Base-by-base conservation (phyloP, 2,888 invertebrate species). In the Neoitamus cyanurus region DNA sequence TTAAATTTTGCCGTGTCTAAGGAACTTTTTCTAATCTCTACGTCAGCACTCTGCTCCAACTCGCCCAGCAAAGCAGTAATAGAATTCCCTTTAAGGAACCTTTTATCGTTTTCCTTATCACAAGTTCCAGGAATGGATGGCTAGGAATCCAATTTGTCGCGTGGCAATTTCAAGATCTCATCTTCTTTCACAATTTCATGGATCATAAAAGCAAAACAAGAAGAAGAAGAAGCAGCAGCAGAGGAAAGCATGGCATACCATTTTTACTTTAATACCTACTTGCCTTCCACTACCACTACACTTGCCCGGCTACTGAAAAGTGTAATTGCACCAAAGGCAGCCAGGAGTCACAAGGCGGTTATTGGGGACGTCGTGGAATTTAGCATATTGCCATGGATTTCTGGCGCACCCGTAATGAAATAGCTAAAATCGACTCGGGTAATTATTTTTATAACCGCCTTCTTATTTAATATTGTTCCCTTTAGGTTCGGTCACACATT, bases 161-260 rank as follows among this genome's bases (percentile, higher is more conserved):
- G 82, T 82, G 82, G 82, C 82, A 82, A 82, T 82, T 82, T 82
- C 82, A 68, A 82, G 69, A 82, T 82, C 82, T 69, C 82, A 82
- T 82, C 82, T 82, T 82, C 82, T 82, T 46, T 69, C 82, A 82
- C 82, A 82, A 82, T 82, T 82, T 82, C 82, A 82, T 82, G 82
- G 82, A 82, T 82, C 82, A 82, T 82, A 82, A 82, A 82, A 69
- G 69, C 82, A 82, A 82, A 82, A 82, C 69, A 82, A 82, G 82
- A 69, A 68, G 82, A 82, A 58, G 58, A 58, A 58, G 58, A 58
- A 58, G 37, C 2, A 37, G 34, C 34, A 5, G 37, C 25, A 58
- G 58, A 58, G 58, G 20, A 58, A 82, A 69, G 68, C 82, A 69
- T 37, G 82, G 37, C 7, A 37, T 82, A 69, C 82, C 82, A 69